Percentiles rank a stretch among this genome's conserved stretches.
These are phyloP conservation scores for Spodoptera frugiperda DNA, from an alignment of 1,140 invertebrate species.

Conservation along the genomic window DNA sequence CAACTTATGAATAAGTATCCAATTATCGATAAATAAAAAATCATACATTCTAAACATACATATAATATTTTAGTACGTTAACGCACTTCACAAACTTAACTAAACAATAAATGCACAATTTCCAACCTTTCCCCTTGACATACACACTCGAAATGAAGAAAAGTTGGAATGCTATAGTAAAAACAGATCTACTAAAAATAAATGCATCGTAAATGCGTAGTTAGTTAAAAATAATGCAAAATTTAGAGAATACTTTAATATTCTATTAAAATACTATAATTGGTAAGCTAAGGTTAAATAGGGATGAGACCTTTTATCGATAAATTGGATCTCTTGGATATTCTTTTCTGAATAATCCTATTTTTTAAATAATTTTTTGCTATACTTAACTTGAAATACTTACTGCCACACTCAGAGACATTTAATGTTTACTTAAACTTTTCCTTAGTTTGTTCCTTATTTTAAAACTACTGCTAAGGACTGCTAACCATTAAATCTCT, in stretches of 20 bases:
- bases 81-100: conserved; percentile 28
- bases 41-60: conserved; percentile 15
- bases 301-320: conserved; percentile 6
- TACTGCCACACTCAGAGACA: too few relatives aligned
- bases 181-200: conserved; percentile 39
- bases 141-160: not conserved
- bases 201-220: conserved; percentile 35
- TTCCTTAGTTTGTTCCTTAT: too few relatives aligned
- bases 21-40: conserved; percentile 17
- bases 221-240: conserved; percentile 15
- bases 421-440: too few relatives aligned
- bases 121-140: not conserved
- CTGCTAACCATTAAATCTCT: too few relatives aligned
- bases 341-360: too few relatives aligned
- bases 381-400: too few relatives aligned
- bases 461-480: too few relatives aligned
- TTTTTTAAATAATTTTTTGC: too few relatives aligned
- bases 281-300: not conserved
- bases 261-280: conserved; percentile 7
- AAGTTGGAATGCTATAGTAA: not conserved
- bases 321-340: too few relatives aligned
- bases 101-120: conserved; percentile 21
- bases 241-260: conserved; percentile 5
- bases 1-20: not conserved
- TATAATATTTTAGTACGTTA: not conserved